phyloP scores from a whole-genome alignment of 1,140 invertebrate species.

The Megalonaias nervosa region DNA sequence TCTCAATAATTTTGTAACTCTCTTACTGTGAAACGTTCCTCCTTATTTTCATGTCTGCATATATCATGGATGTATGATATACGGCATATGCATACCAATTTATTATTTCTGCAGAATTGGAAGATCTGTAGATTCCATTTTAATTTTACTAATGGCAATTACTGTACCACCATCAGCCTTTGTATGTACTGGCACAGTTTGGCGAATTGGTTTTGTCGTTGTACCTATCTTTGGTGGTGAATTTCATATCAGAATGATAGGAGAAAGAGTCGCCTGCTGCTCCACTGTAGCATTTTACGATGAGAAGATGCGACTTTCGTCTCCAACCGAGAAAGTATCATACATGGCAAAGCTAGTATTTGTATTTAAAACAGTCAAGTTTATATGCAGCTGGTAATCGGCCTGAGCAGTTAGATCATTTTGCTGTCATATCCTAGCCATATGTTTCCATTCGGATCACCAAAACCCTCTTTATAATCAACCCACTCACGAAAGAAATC shows the following conservation, averaged over 20 bases:
- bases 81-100: too few species aligned
- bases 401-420: slow-evolving; percentile 25
- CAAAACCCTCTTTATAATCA: too few species aligned
- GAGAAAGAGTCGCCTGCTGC: slow-evolving; percentile 9
- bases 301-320: slow-evolving; percentile 2
- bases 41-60: too few species aligned
- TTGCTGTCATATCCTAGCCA: slow-evolving; percentile 41
- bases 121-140: slow-evolving; percentile 15
- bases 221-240: too few species aligned
- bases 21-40: too few species aligned
- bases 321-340: background rate
- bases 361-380: background rate
- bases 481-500: too few species aligned
- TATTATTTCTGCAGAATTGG: too few species aligned
- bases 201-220: background rate
- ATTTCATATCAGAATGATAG: too few species aligned
- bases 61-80: too few species aligned
- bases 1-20: too few species aligned
- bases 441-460: slow-evolving; percentile 26
- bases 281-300: slow-evolving; percentile 2
- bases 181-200: slow-evolving; percentile 24
- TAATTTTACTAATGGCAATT: slow-evolving; percentile 27
- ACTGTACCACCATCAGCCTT: slow-evolving; percentile 36
- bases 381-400: slow-evolving; percentile 21
- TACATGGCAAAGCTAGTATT: slow-evolving; percentile 8